Percentiles rank a stretch among this genome's conserved stretches.
phyloP scores from a whole-genome alignment of 2,797 vertebrate species.

The Ptychobarbus kaznakovi region DNA sequence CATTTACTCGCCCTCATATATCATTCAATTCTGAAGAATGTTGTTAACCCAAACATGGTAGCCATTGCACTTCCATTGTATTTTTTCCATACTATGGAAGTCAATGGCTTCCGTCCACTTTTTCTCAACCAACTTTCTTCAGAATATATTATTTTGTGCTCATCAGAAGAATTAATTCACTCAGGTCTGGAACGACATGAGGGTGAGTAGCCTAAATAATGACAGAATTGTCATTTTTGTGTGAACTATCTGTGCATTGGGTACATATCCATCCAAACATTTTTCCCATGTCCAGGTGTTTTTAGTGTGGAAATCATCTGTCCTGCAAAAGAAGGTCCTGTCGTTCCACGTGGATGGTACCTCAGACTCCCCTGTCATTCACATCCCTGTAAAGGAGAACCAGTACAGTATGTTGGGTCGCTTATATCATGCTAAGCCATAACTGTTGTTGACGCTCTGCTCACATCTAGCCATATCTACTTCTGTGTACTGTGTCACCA shows the following conservation, averaged over 20 bases:
- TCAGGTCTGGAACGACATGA: neutral
- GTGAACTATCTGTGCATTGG: neutral
- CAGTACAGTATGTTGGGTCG: constrained; percentile 80
- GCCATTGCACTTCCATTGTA: too few species aligned
- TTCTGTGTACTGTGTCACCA: neutral
- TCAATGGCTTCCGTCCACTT: neutral
- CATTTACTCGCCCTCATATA: neutral
- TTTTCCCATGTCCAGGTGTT: constrained; percentile 80
- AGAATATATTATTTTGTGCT: neutral
- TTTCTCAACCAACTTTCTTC: neutral
- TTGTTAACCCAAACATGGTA: neutral
- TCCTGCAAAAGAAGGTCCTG: constrained; percentile 89
- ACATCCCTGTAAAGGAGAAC: constrained; percentile 87
- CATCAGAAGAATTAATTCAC: neutral
- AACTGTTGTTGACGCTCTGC: neutral
- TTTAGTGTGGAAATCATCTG: constrained; percentile 86
- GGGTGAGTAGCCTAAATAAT: neutral
- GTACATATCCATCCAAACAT: neutral
- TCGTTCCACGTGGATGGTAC: constrained; percentile 83
- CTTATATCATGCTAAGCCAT: neutral
- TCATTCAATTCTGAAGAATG: neutral
- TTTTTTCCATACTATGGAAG: neutral
- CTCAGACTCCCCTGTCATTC: constrained; percentile 77
- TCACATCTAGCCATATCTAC: neutral
- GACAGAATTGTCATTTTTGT: neutral